These are phyloP conservation scores for Melanotaenia parkinsoni DNA, from an alignment of 2,797 vertebrate species.

Conservation along the genomic window DNA sequence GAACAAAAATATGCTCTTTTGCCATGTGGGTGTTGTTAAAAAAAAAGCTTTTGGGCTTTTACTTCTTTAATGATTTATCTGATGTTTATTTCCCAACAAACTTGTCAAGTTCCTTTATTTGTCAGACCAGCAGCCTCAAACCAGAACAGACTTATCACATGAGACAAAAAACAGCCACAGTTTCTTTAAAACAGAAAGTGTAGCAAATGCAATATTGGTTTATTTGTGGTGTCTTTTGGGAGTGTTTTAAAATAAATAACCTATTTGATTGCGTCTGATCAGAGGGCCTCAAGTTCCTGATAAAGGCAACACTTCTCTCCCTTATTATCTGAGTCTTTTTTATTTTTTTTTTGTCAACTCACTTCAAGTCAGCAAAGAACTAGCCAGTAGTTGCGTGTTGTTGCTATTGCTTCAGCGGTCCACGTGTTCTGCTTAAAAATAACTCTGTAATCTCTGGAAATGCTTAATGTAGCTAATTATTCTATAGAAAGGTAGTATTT, in stretches of 20 bases:
- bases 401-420: not conserved
- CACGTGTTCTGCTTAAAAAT: not conserved
- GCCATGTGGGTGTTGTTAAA: not conserved
- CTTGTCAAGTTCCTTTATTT: slow-evolving; percentile 7
- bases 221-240: not conserved
- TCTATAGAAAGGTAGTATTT: not conserved
- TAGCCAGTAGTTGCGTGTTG: not conserved
- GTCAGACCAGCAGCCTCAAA: not conserved
- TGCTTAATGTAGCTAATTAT: not conserved
- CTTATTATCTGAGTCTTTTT: not conserved
- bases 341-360: not conserved
- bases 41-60: not conserved
- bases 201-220: not conserved
- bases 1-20: slow-evolving; percentile 4
- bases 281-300: not conserved
- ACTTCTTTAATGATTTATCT: not conserved
- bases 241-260: not conserved
- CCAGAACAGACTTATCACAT: not conserved
- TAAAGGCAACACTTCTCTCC: not conserved
- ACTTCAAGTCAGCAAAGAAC: not conserved
- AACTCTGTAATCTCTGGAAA: slow-evolving; percentile 5
- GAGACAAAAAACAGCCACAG: not conserved
- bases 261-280: slow-evolving; percentile 6
- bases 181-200: not conserved
- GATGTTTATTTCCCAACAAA: not conserved